Conservation (phyloP, 1,140 invertebrate species). For the Stegodyphus mimosarum region DNA sequence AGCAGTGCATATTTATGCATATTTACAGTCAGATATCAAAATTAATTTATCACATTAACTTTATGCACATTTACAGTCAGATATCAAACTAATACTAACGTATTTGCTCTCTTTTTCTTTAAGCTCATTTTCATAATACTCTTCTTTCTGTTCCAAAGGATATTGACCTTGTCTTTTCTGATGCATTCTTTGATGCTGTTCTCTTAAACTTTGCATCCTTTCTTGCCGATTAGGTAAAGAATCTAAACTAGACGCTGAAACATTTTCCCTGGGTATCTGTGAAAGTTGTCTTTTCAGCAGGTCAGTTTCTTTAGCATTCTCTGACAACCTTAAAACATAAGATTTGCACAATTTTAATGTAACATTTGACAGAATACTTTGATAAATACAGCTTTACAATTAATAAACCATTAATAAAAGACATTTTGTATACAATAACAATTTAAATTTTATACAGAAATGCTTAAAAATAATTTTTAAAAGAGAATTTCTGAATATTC, state of each 20-base stretch:
- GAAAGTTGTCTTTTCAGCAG: neutral
- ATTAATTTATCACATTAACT: too few relatives aligned
- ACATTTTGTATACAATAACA: too few relatives aligned
- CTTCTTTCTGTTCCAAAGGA: slow-evolving; percentile 70
- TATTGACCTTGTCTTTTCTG: slow-evolving; percentile 71
- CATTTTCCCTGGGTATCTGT: neutral
- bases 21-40: neutral
- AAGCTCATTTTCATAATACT: slow-evolving; percentile 70
- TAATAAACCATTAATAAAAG: too few relatives aligned
- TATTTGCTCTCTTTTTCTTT: slow-evolving; percentile 64
- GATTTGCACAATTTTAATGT: too few relatives aligned
- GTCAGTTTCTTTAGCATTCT: neutral
- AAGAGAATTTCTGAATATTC: too few relatives aligned
- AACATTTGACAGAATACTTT: too few relatives aligned
- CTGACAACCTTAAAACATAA: too few relatives aligned
- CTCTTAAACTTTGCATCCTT: slow-evolving; percentile 71
- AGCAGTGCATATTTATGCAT: neutral
- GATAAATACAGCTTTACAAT: too few relatives aligned
- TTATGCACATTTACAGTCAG: neutral
- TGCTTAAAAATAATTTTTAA: too few relatives aligned
- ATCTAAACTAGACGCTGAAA: slow-evolving; percentile 16
- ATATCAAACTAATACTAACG: neutral
- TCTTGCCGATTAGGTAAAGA: slow-evolving; percentile 67
- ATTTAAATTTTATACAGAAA: too few relatives aligned
- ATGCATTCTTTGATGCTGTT: slow-evolving; percentile 72